phyloP scores from a whole-genome alignment of 2,797 vertebrate genomes.

The Chromobotia macracanthus region DNA sequence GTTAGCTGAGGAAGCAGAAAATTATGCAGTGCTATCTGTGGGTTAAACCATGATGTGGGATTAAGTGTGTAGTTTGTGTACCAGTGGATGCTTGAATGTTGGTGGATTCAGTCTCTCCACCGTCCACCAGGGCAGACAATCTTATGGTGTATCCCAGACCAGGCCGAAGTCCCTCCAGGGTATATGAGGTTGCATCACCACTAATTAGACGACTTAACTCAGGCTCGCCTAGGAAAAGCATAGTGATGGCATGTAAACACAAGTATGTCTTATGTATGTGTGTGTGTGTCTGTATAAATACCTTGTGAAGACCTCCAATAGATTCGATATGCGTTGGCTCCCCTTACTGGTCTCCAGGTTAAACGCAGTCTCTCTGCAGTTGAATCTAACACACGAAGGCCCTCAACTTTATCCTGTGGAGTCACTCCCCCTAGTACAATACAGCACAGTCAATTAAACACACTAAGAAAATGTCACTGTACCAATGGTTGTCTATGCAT shows the following conservation, averaged over 20 bases:
- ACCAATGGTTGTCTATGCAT: too few species aligned
- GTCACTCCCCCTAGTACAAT: conserved; percentile 43
- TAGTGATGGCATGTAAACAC: not conserved
- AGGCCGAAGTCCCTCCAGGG: conserved; percentile 74
- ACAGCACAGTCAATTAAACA: conserved; percentile 16
- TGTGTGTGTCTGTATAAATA: not conserved
- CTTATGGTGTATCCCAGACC: conserved; percentile 74
- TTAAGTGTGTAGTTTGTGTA: conserved; percentile 53
- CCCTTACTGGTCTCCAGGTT: conserved; percentile 69
- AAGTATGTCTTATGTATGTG: not conserved
- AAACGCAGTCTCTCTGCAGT: conserved; percentile 68
- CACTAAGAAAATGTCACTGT: not conserved
- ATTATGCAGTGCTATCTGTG: too few species aligned
- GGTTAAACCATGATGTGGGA: not conserved
- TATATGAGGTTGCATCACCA: conserved; percentile 65
- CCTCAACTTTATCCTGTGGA: conserved; percentile 57
- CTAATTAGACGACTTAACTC: conserved; percentile 73
- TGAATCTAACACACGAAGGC: conserved; percentile 70
- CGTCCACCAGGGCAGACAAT: conserved; percentile 69
- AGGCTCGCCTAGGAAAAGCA: conserved; percentile 70
- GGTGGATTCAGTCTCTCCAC: conserved; percentile 70
- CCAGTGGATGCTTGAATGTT: conserved; percentile 70
- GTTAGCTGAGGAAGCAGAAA: too few species aligned
- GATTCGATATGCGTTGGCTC: conserved; percentile 75
- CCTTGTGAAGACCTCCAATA: conserved; percentile 74